Conservation (phyloP, 2,113 vertebrate genomes). For the Willisornis vidua region DNA sequence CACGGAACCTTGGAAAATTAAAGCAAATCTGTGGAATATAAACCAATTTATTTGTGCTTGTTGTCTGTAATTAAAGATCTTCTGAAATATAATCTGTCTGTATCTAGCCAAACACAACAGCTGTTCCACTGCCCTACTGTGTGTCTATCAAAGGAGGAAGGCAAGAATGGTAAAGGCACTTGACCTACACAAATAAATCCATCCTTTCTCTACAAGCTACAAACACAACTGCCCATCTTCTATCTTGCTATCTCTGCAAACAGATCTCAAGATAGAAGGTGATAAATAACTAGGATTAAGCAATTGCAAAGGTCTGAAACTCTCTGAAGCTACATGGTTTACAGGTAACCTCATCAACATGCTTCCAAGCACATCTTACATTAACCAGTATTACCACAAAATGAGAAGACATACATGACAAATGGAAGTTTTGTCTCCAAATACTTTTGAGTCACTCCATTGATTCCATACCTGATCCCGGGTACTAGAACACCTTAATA, state of each 20-base stretch:
- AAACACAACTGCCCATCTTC: not conserved
- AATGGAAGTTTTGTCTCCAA: not conserved
- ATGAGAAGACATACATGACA: not conserved
- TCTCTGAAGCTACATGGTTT: not conserved
- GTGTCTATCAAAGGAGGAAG: not conserved
- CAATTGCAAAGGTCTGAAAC: not conserved
- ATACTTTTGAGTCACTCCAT: not conserved
- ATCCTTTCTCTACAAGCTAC: not conserved
- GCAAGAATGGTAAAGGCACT: not conserved
- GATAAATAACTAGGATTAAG: not conserved
- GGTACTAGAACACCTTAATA: not conserved
- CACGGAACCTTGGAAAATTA: not conserved
- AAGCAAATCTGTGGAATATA: constrained; percentile 20
- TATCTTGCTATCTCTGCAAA: not conserved
- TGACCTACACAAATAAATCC: not conserved
- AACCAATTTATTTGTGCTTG: not conserved
- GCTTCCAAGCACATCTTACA: not conserved
- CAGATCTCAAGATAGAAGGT: not conserved
- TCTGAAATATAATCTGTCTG: not conserved
- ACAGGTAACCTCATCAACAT: not conserved
- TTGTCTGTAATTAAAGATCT: constrained; percentile 32
- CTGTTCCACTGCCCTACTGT: not conserved
- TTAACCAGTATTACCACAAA: not conserved
- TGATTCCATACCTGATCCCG: not conserved
- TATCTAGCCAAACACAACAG: not conserved